phyloP scores from a whole-genome alignment of 2,888 invertebrate genomes.

The Caenorhabditis parvicauda region DNA sequence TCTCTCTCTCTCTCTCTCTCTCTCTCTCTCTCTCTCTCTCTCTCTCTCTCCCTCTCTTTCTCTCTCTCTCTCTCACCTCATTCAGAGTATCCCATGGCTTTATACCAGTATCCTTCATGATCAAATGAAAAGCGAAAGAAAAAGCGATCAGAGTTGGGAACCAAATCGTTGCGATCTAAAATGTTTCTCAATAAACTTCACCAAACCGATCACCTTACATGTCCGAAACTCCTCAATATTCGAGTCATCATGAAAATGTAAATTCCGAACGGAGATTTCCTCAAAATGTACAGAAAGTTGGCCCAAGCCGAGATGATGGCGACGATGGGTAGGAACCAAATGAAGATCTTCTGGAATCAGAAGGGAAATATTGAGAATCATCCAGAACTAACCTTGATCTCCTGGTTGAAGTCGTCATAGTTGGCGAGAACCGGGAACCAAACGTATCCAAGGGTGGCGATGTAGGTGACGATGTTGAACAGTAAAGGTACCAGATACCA shows the following conservation, averaged over 20 bases:
- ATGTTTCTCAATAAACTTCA: not conserved
- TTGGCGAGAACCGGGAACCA: conserved; percentile 54
- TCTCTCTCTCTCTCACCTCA: conserved; percentile 15
- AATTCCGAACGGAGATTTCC: conserved; percentile 56
- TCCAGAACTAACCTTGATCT: conserved; percentile 37
- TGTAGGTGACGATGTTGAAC: conserved; percentile 53
- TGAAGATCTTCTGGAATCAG: conserved; percentile 31
- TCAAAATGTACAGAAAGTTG: conserved; percentile 44
- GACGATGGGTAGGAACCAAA: conserved; percentile 59
- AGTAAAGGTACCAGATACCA: conserved; percentile 53
- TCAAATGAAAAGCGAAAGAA: conserved; percentile 58
- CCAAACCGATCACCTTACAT: conserved; percentile 28
- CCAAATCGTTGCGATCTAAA: conserved; percentile 59
- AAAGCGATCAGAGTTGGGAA: conserved; percentile 59
- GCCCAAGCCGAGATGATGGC: conserved; percentile 59
- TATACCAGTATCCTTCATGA: conserved; percentile 56
- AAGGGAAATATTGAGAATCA: not conserved
- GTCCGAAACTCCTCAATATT: conserved; percentile 51
- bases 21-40: not conserved
- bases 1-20: not conserved
- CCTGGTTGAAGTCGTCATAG: conserved; percentile 54
- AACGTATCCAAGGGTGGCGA: conserved; percentile 50
- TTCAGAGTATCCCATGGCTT: conserved; percentile 53
- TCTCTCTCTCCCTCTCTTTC: not conserved
- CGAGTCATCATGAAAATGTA: conserved; percentile 62